Conservation (phyloP, 2,888 invertebrate genomes). For the Dicranocentrus wangi region DNA sequence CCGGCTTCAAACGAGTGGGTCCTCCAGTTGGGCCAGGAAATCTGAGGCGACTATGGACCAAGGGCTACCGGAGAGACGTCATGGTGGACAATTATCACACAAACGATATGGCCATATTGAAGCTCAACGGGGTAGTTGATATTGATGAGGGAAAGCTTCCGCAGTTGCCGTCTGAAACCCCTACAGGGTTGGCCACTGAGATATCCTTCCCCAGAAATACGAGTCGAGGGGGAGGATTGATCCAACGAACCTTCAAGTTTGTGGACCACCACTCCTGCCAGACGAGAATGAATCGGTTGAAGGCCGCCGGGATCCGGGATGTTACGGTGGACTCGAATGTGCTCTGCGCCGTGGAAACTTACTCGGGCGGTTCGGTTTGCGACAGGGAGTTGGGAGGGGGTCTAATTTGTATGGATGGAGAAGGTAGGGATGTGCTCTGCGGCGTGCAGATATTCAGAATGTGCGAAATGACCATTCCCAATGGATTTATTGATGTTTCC, state of each 20-base stretch:
- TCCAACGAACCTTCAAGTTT: constrained; percentile 17
- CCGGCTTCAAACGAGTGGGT: constrained; percentile 2
- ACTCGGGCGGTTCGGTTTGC: constrained; percentile 12
- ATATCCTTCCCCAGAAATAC: constrained; percentile 23
- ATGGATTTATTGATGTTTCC: constrained; percentile 26
- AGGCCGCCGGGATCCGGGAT: not conserved
- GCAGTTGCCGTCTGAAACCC: not conserved
- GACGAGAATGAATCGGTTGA: constrained; percentile 20
- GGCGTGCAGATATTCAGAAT: constrained; percentile 42
- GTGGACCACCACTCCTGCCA: constrained; percentile 17
- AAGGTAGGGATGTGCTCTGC: constrained; percentile 35
- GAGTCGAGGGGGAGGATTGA: not conserved
- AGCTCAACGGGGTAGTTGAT: constrained; percentile 1
- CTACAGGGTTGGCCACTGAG: not conserved
- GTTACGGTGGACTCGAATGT: not conserved
- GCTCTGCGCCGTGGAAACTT: constrained; percentile 17
- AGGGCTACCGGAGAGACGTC: not conserved
- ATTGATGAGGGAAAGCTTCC: not conserved
- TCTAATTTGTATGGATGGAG: constrained; percentile 2
- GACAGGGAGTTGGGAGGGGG: constrained; percentile 24
- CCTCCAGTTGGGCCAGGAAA: not conserved
- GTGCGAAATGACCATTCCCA: constrained; percentile 36
- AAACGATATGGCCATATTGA: constrained; percentile 38
- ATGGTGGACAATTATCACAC: constrained; percentile 3
- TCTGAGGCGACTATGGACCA: not conserved